These are phyloP conservation scores for Haliclona indistincta DNA, from an alignment of 37 sponge, comb jelly and placozoan genomes.

Conservation along the genomic window DNA sequence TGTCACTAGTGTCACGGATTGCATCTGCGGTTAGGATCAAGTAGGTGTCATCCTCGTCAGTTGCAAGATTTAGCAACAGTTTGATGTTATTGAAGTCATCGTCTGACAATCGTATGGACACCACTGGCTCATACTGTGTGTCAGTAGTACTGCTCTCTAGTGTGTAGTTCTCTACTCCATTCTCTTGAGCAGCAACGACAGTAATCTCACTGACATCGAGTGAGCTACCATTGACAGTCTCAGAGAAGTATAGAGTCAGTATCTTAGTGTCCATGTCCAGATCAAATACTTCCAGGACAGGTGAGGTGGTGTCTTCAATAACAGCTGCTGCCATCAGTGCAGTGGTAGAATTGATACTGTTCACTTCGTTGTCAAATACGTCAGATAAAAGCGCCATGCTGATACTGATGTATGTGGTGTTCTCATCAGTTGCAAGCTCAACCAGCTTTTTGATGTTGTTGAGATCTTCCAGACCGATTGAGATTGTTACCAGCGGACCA, in stretches of 20 bases:
- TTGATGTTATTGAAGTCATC: conserved; percentile 89
- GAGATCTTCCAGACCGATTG: conserved; percentile 57
- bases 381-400: conserved; percentile 54
- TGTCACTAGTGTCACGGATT: conserved; percentile 59
- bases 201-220: conserved; percentile 56
- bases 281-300: conserved; percentile 57
- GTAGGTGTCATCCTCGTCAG: conserved; percentile 55
- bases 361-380: conserved; percentile 75
- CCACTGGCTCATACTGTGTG: conserved; percentile 30
- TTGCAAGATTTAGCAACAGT: conserved; percentile 55
- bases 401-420: conserved; percentile 61
- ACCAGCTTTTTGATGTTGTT: conserved; percentile 68
- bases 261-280: conserved; percentile 68
- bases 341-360: conserved; percentile 3
- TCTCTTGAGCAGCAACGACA: conserved; percentile 39
- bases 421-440: conserved; percentile 57
- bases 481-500: conserved; percentile 24
- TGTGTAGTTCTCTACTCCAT: conserved; percentile 24
- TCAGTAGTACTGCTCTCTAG: conserved; percentile 30
- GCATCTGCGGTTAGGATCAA: conserved; percentile 29
- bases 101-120: conserved; percentile 45
- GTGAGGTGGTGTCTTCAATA: conserved; percentile 47
- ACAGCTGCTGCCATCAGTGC: conserved; percentile 24
- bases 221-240: conserved; percentile 79
- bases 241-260: conserved; percentile 79